Evolutionary conservation across 2,113 vertebrate genomes (phyloP).

Genomic region (Plecturocebus donacophilus): DNA sequence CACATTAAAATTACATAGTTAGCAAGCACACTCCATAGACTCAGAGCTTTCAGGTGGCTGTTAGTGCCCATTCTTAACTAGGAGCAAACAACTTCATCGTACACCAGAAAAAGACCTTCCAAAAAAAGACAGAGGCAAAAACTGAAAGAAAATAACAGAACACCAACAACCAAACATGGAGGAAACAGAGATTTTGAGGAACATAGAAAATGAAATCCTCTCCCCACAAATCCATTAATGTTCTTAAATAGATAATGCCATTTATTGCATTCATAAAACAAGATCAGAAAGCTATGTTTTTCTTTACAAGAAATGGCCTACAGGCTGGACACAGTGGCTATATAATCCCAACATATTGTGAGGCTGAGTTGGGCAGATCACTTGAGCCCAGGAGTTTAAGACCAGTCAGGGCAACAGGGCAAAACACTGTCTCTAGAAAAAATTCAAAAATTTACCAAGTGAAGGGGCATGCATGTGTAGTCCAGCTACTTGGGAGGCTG

Average conservation of each 20-base stretch:
- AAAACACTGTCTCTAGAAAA: no score
- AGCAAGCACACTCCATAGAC: neutral
- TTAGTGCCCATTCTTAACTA: neutral
- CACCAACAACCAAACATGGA: neutral
- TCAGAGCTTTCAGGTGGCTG: neutral
- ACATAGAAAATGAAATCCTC: neutral
- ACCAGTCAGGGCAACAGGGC: no score
- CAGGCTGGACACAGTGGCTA: no score
- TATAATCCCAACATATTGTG: no score
- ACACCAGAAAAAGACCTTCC: neutral
- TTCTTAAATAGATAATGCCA: neutral
- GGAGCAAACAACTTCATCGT: neutral
- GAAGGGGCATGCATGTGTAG: no score
- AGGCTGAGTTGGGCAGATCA: no score
- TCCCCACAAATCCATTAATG: neutral
- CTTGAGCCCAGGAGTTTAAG: no score
- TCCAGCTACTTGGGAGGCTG: no score
- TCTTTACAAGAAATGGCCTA: neutral
- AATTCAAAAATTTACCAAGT: no score
- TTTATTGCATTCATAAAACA: neutral
- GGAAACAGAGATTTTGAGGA: neutral
- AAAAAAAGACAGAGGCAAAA: neutral
- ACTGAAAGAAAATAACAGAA: neutral
- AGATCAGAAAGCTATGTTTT: neutral
- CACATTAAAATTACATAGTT: neutral